Percentiles rank a stretch among this genome's conserved stretches.
Conservation (phyloP, 2,888 invertebrate species). For the Aphodius granarius region DNA sequence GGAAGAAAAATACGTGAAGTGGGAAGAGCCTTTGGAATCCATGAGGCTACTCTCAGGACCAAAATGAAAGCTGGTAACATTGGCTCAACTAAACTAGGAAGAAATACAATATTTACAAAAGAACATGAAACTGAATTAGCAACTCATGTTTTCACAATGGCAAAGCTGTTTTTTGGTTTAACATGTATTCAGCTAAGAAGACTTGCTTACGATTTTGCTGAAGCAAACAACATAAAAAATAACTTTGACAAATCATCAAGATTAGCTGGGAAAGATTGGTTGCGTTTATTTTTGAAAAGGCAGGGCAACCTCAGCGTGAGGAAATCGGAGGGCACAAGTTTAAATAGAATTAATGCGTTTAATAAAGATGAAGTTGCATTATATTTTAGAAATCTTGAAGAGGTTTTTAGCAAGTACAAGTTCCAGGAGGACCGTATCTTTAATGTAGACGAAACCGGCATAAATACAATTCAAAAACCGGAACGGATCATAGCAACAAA, state of each 20-base stretch:
- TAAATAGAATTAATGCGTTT: neutral
- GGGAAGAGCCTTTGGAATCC: too few species aligned
- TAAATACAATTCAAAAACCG: too few species aligned
- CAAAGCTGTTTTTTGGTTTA: neutral
- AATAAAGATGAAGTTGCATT: neutral
- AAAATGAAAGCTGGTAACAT: too few species aligned
- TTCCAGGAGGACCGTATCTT: neutral
- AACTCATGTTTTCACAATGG: neutral
- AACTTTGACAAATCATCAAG: neutral
- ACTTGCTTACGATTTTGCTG: neutral
- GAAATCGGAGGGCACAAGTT: neutral
- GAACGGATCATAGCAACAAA: neutral
- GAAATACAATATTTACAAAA: slow-evolving; percentile 1
- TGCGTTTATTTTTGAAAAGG: neutral
- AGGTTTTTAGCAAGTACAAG: slow-evolving; percentile 5
- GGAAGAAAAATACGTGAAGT: too few species aligned
- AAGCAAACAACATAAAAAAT: neutral
- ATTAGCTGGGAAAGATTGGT: neutral
- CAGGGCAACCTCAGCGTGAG: neutral
- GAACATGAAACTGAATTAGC: neutral
- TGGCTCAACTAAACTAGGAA: neutral
- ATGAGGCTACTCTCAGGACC: too few species aligned
- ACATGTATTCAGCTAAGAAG: neutral
- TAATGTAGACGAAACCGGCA: neutral
- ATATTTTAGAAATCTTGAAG: neutral